Percentiles rank a stretch among this genome's conserved stretches.
Conservation (phyloP, 2,888 invertebrate genomes). For the Mesochorus sp. region DNA sequence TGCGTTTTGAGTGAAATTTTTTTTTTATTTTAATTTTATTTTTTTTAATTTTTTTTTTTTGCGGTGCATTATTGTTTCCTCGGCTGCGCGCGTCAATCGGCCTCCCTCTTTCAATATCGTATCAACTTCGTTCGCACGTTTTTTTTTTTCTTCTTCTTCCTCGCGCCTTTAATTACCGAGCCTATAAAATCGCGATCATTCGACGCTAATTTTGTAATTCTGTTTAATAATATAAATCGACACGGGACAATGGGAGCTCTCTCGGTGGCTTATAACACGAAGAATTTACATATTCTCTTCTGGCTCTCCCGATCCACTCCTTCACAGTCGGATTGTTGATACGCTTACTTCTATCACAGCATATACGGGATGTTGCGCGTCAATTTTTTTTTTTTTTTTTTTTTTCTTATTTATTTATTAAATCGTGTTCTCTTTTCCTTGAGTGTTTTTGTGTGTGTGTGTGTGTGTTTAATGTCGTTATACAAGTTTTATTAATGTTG, state of each 20-base stretch:
- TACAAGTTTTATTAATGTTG: conserved; percentile 14
- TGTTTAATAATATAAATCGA: conserved; percentile 3
- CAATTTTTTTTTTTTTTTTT: conserved; percentile 16
- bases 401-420: conserved; percentile 56
- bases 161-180: neutral
- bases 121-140: neutral
- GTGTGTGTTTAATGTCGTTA: neutral
- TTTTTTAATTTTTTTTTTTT: conserved; percentile 36
- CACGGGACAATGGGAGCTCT: neutral
- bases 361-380: conserved; percentile 68
- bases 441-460: conserved; percentile 62
- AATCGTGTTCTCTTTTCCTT: conserved; percentile 65
- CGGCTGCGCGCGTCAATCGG: conserved; percentile 28
- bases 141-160: neutral
- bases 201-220: neutral
- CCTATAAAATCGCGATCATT: neutral
- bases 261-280: neutral
- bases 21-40: conserved; percentile 5
- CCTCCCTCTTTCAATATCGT: neutral
- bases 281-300: conserved; percentile 20
- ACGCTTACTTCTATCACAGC: conserved; percentile 80
- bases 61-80: conserved; percentile 56
- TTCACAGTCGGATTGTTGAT: conserved; percentile 76
- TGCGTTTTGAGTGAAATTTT: conserved; percentile 52
- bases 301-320: conserved; percentile 42